Percentiles rank a stretch among this genome's conserved stretches.
Evolutionary conservation across 2,797 vertebrate genomes (phyloP).

Genomic region (Oceanodroma leucorhoa): DNA sequence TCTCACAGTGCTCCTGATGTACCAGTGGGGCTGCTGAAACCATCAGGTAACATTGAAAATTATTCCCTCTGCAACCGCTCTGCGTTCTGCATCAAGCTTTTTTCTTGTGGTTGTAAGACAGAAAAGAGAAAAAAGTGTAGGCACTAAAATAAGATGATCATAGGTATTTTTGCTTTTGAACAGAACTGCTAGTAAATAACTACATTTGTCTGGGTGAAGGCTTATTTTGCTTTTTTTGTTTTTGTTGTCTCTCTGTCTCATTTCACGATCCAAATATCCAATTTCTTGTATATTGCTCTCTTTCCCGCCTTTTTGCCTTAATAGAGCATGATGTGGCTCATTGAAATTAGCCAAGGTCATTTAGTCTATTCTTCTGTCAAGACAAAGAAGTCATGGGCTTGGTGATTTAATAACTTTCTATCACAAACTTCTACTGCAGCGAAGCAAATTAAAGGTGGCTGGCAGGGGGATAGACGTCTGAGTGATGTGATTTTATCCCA

Average conservation of each 20-base stretch:
- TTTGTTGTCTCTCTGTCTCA: not conserved
- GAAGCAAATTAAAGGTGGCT: constrained; percentile 23
- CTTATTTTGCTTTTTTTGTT: not conserved
- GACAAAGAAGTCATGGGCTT: not conserved
- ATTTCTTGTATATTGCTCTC: not conserved
- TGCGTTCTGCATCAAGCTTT: not conserved
- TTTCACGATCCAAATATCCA: not conserved
- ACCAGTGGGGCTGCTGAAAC: not conserved
- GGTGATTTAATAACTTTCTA: constrained; percentile 36
- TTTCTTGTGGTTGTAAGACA: not conserved
- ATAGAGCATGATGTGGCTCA: not conserved
- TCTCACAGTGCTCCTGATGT: not conserved
- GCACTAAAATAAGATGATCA: not conserved
- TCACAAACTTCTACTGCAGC: not conserved
- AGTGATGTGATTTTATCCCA: constrained; percentile 11
- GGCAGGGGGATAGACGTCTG: not conserved
- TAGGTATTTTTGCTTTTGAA: not conserved
- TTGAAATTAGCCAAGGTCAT: constrained; percentile 31
- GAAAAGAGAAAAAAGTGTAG: not conserved
- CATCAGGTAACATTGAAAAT: not conserved
- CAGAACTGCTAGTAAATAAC: not conserved
- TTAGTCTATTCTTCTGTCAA: constrained; percentile 14
- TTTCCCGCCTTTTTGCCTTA: not conserved
- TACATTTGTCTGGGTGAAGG: not conserved
- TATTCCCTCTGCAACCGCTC: not conserved